These are phyloP conservation scores for Capitulum mitella DNA, from an alignment of 2,888 invertebrate species.

Conservation along the genomic window DNA sequence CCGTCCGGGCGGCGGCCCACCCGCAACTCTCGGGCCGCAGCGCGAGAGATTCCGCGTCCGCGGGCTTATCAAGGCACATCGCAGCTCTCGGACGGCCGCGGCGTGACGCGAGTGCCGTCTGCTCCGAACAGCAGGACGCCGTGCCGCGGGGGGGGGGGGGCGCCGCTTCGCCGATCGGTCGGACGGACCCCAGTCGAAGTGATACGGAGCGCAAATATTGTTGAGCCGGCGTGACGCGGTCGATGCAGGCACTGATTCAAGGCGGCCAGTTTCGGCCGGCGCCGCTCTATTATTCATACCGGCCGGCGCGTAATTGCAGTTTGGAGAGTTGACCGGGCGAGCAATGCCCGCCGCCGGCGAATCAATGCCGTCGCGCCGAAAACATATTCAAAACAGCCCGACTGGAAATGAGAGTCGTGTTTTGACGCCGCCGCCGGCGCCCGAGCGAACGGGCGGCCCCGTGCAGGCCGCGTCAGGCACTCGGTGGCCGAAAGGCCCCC, in stretches of 20 bases:
- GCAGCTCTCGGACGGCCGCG: too few species aligned
- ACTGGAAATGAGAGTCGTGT: not conserved
- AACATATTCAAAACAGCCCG: conserved; percentile 1
- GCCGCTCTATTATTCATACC: not conserved
- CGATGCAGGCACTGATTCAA: not conserved
- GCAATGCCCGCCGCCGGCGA: not conserved
- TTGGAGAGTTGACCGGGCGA: not conserved
- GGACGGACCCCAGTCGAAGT: not conserved
- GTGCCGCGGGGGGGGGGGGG: not conserved
- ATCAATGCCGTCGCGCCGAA: not conserved
- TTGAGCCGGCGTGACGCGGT: not conserved
- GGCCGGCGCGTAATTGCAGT: not conserved
- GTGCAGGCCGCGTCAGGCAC: not conserved
- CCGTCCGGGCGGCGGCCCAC: too few species aligned
- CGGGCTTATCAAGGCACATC: too few species aligned
- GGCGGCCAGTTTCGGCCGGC: not conserved
- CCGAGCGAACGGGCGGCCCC: not conserved
- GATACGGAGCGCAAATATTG: not conserved
- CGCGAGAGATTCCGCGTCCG: too few species aligned
- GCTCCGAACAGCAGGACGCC: too few species aligned
- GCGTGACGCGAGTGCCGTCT: too few species aligned
- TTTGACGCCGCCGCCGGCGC: not conserved
- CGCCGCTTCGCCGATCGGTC: not conserved
- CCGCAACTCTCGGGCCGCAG: too few species aligned
- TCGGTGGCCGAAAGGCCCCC: not conserved